Evolutionary conservation across 2,888 invertebrate genomes (phyloP).

Genomic region (Ormyrus labotus): DNA sequence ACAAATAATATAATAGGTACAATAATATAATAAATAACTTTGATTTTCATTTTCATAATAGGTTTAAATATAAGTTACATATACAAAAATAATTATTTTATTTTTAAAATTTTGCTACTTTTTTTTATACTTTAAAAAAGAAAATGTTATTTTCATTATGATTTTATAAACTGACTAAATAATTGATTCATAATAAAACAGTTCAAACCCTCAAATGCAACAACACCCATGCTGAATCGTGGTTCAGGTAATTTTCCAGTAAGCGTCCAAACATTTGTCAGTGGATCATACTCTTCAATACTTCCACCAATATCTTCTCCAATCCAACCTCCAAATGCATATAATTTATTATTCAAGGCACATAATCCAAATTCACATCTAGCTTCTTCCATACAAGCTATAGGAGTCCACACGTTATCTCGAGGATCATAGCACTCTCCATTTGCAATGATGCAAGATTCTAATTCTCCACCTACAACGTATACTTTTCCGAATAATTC

Average conservation of each 20-base stretch:
- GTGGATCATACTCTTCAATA: conserved; percentile 91
- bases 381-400: conserved; percentile 84
- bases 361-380: conserved; percentile 94
- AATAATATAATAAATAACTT: not conserved
- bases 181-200: conserved; percentile 29
- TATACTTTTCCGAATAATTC: conserved; percentile 90
- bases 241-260: conserved; percentile 89
- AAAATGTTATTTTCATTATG: too few relatives aligned
- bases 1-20: not conserved
- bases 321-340: conserved; percentile 95
- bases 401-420: conserved; percentile 77
- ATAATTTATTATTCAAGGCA: conserved; percentile 87
- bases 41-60: too few relatives aligned
- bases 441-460: conserved; percentile 90
- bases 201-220: conserved; percentile 84
- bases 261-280: conserved; percentile 85
- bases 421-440: conserved; percentile 90
- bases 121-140: too few relatives aligned
- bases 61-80: too few relatives aligned
- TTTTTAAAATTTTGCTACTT: too few relatives aligned
- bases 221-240: conserved; percentile 94
- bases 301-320: conserved; percentile 93
- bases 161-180: conserved; percentile 6
- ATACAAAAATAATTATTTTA: too few relatives aligned
- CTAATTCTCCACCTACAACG: conserved; percentile 94